These are phyloP conservation scores for Monochamus alternatus DNA, from an alignment of 2,888 invertebrate genomes.

Conservation along the genomic window DNA sequence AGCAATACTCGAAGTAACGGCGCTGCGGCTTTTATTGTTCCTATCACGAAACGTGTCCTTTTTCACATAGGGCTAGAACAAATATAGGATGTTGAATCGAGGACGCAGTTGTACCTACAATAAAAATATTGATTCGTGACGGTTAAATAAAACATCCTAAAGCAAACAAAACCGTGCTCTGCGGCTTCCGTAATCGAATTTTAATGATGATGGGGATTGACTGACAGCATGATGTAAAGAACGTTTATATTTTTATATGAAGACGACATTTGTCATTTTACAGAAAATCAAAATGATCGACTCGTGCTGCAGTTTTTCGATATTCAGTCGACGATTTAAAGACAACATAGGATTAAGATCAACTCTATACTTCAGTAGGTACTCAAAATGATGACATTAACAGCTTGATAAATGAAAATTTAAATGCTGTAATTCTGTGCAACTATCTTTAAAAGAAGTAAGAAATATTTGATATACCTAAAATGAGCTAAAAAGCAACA, in stretches of 20 bases:
- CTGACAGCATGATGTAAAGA: neutral
- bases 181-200: constrained; percentile 1
- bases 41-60: constrained; percentile 3
- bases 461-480: no score
- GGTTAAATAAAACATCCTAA: neutral
- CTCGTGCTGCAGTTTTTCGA: no score
- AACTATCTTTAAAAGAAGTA: no score
- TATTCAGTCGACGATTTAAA: no score
- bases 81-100: neutral
- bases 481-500: no score
- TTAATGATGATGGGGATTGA: neutral
- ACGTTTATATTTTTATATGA: neutral
- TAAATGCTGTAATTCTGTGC: no score
- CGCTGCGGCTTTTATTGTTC: constrained; percentile 2
- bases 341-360: no score
- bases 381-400: no score
- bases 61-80: neutral
- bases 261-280: no score
- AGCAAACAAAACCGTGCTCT: constrained; percentile 6
- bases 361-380: no score
- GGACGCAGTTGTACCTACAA: neutral
- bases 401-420: no score
- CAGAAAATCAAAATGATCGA: no score
- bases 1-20: constrained; percentile 15
- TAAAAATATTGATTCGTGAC: neutral